Evolutionary conservation across 2,888 invertebrate species (phyloP).

Genomic region (Microplitis manilae): DNA sequence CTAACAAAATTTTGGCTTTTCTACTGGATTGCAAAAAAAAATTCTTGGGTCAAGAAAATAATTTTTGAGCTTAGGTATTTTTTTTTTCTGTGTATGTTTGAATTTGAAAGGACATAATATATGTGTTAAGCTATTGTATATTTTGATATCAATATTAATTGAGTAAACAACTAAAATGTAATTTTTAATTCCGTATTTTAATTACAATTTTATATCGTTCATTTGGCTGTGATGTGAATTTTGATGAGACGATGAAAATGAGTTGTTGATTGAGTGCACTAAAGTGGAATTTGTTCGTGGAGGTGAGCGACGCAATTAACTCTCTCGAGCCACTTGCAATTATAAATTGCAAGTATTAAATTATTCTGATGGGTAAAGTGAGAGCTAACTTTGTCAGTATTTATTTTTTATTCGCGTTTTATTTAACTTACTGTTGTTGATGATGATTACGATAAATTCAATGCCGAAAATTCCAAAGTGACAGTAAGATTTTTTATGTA

Average conservation of each 20-base stretch:
- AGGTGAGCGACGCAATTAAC: conserved; percentile 25
- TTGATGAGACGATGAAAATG: conserved; percentile 13
- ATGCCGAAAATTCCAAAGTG: conserved; percentile 15
- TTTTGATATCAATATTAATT: neutral
- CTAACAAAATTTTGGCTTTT: too few relatives aligned
- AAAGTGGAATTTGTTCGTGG: conserved; percentile 5
- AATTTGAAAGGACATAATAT: too few relatives aligned
- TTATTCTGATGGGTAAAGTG: conserved; percentile 7
- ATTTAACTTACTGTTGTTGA: neutral
- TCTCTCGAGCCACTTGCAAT: neutral
- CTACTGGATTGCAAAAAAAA: too few relatives aligned
- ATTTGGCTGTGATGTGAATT: conserved; percentile 12
- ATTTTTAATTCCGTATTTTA: neutral
- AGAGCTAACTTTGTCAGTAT: neutral
- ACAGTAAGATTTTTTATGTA: neutral
- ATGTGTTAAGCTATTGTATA: neutral
- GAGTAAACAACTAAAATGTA: neutral
- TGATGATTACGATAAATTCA: conserved; percentile 6
- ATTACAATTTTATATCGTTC: conserved; percentile 14
- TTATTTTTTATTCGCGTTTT: neutral
- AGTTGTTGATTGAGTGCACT: conserved; percentile 12
- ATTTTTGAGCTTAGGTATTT: too few relatives aligned
- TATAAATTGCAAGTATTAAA: conserved; percentile 13
- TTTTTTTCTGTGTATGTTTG: too few relatives aligned
- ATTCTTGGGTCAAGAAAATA: too few relatives aligned